phyloP scores from a whole-genome alignment of 2,113 vertebrate species.

The Alethe castanea region DNA sequence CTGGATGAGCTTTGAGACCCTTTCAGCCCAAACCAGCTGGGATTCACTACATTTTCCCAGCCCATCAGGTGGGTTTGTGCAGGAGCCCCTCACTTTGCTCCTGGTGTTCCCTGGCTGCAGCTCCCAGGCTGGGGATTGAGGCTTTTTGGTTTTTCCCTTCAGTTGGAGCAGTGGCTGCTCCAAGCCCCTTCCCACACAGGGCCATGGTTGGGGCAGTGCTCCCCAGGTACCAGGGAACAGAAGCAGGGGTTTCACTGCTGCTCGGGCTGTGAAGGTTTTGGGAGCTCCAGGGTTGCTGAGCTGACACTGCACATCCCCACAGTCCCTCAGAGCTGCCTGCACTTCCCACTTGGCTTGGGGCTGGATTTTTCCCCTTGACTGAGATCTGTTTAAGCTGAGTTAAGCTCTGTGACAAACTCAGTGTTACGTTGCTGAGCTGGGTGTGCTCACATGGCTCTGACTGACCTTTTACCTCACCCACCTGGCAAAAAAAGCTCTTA shows the following conservation, averaged over 20 bases:
- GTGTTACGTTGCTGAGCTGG: not conserved
- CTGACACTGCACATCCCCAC: not conserved
- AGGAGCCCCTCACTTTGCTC: fast-evolving
- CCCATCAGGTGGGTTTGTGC: not conserved
- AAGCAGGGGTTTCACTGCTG: not conserved
- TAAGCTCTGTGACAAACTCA: not conserved
- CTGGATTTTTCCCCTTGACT: not conserved
- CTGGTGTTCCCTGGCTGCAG: fast-evolving
- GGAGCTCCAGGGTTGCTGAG: fast-evolving
- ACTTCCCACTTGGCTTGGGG: not conserved
- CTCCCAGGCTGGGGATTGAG: not conserved
- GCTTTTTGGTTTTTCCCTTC: not conserved
- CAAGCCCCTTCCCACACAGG: not conserved
- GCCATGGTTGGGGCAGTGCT: fast-evolving
- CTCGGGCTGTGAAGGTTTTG: not conserved
- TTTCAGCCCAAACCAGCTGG: not conserved
- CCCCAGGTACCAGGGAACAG: fast-evolving
- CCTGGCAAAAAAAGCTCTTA: not conserved
- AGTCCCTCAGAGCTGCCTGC: not conserved
- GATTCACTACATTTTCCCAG: not conserved
- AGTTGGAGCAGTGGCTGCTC: not conserved
- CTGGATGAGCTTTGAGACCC: fast-evolving
- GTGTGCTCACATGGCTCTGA: not conserved
- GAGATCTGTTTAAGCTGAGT: not conserved
- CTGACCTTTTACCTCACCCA: conserved; percentile 19